Conservation (phyloP, 2,113 vertebrate genomes). For the Scalopus aquaticus region DNA sequence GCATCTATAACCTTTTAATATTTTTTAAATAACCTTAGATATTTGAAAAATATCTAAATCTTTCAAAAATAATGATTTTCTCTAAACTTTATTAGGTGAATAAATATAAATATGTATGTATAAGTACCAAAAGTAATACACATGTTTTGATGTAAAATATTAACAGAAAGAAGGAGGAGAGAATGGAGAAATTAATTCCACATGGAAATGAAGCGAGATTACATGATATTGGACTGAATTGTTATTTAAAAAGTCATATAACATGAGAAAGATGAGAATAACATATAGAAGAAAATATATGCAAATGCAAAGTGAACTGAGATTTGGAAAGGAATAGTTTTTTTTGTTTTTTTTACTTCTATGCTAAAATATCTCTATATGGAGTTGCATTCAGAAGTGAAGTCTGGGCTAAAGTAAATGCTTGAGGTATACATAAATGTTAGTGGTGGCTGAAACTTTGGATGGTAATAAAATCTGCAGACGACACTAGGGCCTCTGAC, state of each 20-base stretch:
- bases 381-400: not conserved
- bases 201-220: not conserved
- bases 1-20: not conserved
- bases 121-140: not conserved
- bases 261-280: not conserved
- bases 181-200: not conserved
- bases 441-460: not conserved
- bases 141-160: not conserved
- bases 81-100: not conserved
- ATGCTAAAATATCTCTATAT: not conserved
- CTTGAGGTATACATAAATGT: not conserved
- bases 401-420: not conserved
- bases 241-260: not conserved
- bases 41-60: not conserved
- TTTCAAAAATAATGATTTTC: not conserved
- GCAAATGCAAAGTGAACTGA: not conserved
- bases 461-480: not conserved
- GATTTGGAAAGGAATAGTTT: not conserved
- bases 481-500: not conserved
- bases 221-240: not conserved
- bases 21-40: not conserved
- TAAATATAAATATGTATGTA: not conserved
- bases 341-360: too few species aligned
- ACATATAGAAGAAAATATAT: not conserved
- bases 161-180: not conserved